Base-by-base conservation (phyloP, 1,140 invertebrate genomes). In the Mercenaria mercenaria region DNA sequence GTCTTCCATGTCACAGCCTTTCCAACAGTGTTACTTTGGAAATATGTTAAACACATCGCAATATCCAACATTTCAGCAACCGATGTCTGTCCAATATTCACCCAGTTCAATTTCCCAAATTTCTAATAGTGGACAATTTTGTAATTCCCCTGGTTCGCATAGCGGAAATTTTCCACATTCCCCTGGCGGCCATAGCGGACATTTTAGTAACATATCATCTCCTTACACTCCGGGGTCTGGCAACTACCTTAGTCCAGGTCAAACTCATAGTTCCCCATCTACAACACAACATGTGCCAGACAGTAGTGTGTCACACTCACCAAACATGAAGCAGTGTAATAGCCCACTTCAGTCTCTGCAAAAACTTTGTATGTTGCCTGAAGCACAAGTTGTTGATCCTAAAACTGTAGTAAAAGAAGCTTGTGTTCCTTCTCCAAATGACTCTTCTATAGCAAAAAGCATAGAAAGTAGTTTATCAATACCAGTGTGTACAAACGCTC, bases 401-500 rank as follows among this genome's bases (percentile, higher is more conserved):
- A 95, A 95, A 90, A 95, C 94, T 93, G 94, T 95, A 79, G 94
- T 95, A 4, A 95, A 93, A 89, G 94, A 95, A 92, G 92, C 94
- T 43, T 94, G 92, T 83, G 85, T 93, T 61, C 72, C 91, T 29
- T 92, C 91, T n/a, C 56, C 52, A 32, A 50, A 47, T 64, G 52
- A 89, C 50, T 41, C 64, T 15, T 6, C 34, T 59, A 26, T 52
- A 76, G 34, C 37, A 41, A 79, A 61, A 83, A 29, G 20, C 47
- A 34, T 47, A 41, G 77, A 82, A 76, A 50, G n/a, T 76, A 50
- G 29, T 52, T 32, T 18, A 15, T 23, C 32, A 26, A 15, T 52
- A 3, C 11, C 29, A 18, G 37, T 52, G 13, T 52, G 15, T 26
- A 50, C 23, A 23, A 43, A 76, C 41, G 18, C 37, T 13, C 15